Percentiles rank a stretch among this genome's conserved stretches.
These are phyloP conservation scores for Pseudomyrmex flavicornis DNA, from an alignment of 1,140 invertebrate species.

Conservation along the genomic window DNA sequence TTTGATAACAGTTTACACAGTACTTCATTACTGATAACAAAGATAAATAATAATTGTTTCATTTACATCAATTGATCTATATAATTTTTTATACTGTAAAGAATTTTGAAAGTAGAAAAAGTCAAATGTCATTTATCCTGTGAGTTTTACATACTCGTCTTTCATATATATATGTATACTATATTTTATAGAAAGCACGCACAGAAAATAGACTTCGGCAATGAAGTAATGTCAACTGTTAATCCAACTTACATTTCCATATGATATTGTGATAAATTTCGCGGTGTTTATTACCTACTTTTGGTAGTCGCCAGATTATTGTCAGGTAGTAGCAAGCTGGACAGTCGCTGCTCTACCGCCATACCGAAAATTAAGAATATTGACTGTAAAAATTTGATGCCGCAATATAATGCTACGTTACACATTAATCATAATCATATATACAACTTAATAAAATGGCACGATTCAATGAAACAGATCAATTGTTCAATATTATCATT, in stretches of 20 bases:
- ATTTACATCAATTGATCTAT: not conserved
- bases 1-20: conserved; percentile 36
- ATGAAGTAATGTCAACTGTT: conserved; percentile 39
- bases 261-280: conserved; percentile 26
- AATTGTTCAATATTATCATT: conserved; percentile 65
- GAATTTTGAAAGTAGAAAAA: too few relatives aligned
- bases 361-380: conserved; percentile 67
- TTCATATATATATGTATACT: not conserved
- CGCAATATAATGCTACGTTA: conserved; percentile 55
- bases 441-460: conserved; percentile 78
- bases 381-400: conserved; percentile 68
- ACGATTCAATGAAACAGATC: conserved; percentile 74
- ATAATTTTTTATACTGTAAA: not conserved
- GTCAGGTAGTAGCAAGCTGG: conserved; percentile 73
- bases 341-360: conserved; percentile 67
- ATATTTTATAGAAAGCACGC: not conserved
- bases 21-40: conserved; percentile 29
- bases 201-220: conserved; percentile 10
- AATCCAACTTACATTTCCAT: not conserved
- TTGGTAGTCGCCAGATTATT: conserved; percentile 70
- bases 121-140: too few relatives aligned
- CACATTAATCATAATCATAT: conserved; percentile 67
- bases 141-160: too few relatives aligned
- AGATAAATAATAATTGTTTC: not conserved
- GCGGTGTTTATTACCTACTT: conserved; percentile 48